phyloP scores from a whole-genome alignment of 2,113 vertebrate genomes.

The Campylomormyrus numenius region DNA sequence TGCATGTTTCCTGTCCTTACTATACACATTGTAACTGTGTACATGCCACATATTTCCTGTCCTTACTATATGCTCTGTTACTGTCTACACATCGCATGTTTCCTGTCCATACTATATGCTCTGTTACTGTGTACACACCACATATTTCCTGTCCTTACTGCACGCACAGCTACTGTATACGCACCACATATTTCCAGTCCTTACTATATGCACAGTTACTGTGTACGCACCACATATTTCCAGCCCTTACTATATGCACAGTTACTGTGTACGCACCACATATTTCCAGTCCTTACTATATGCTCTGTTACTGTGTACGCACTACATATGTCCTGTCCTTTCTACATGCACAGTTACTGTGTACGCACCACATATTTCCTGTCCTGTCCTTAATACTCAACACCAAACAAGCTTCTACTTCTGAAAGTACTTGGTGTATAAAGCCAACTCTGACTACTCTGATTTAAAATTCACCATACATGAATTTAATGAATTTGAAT shows the following conservation, averaged over 20 bases:
- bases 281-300: not conserved
- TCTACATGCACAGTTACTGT: not conserved
- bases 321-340: not conserved
- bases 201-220: not conserved
- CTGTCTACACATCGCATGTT: not conserved
- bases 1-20: no score
- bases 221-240: not conserved
- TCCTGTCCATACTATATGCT: not conserved
- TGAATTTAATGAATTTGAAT: not conserved
- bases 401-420: not conserved
- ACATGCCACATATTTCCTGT: not conserved
- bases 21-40: not conserved
- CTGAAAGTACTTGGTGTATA: not conserved
- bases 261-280: not conserved
- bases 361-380: not conserved
- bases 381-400: not conserved
- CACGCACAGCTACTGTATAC: not conserved
- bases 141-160: not conserved
- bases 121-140: not conserved
- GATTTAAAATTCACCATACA: not conserved
- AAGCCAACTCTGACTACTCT: not conserved
- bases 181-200: not conserved
- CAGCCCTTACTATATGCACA: no score
- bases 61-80: no score
- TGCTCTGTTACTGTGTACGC: not conserved